phyloP scores from a whole-genome alignment of 2,113 vertebrate genomes.

The Gopherus flavomarginatus region DNA sequence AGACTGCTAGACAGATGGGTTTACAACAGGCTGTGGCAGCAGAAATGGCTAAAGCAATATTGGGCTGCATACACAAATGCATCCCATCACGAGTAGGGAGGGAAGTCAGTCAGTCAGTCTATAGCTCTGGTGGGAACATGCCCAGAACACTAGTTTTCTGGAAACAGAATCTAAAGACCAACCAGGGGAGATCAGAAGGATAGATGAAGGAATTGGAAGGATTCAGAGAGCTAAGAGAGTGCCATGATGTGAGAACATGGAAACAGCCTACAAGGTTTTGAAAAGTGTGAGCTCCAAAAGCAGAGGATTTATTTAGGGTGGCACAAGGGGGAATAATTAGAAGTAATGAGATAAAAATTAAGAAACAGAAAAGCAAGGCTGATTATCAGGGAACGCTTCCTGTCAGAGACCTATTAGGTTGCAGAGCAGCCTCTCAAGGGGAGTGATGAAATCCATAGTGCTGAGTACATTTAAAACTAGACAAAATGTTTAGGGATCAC shows the following conservation, averaged over 20 bases:
- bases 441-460: neutral
- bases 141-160: accelerated
- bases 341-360: conserved; percentile 37
- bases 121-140: neutral
- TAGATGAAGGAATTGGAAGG: neutral
- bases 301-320: conserved; percentile 33
- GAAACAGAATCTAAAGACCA: neutral
- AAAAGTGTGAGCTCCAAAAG: neutral
- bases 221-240: neutral
- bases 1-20: accelerated
- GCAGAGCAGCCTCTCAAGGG: neutral
- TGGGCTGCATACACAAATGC: too few species aligned
- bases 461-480: accelerated
- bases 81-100: neutral
- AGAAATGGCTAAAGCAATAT: neutral
- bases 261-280: neutral
- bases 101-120: neutral
- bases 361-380: neutral
- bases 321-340: conserved; percentile 14
- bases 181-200: neutral
- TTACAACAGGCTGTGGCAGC: neutral
- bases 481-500: neutral
- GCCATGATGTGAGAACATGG: neutral
- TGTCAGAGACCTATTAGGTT: neutral
- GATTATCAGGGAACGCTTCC: neutral